Percentiles rank a stretch among this genome's conserved stretches.
These are phyloP conservation scores for Linnaemya vulpina DNA, from an alignment of 2,888 invertebrate species.

Conservation along the genomic window DNA sequence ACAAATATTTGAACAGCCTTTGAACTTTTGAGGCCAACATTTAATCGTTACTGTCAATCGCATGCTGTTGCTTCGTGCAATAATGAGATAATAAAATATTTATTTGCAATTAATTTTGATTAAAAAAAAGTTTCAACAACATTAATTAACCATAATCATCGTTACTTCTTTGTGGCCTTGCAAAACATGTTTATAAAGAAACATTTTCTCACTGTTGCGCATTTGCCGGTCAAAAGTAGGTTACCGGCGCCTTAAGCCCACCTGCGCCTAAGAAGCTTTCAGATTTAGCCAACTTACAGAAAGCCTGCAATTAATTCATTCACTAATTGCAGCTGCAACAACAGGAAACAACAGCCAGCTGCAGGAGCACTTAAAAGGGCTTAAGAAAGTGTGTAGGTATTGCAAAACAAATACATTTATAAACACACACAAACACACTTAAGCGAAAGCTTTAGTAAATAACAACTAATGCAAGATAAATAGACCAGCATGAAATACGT, in stretches of 20 bases:
- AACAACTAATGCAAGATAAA: background rate
- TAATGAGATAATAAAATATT: conserved; percentile 9
- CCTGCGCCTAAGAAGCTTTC: background rate
- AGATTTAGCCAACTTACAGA: background rate
- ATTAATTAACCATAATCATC: conserved; percentile 45
- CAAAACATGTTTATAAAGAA: background rate
- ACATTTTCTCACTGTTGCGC: background rate
- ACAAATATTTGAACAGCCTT: too few species aligned
- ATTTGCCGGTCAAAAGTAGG: background rate
- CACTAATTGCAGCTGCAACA: background rate
- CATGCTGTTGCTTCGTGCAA: background rate
- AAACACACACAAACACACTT: too few species aligned
- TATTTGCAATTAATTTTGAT: background rate
- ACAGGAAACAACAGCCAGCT: too few species aligned
- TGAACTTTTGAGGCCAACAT: too few species aligned
- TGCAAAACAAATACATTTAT: conserved; percentile 1
- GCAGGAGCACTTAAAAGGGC: background rate
- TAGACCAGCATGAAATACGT: background rate
- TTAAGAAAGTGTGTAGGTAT: background rate
- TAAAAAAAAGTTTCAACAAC: conserved; percentile 10
- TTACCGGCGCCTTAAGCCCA: background rate
- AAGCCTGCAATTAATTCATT: background rate
- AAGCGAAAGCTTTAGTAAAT: background rate
- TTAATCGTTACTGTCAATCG: too few species aligned
- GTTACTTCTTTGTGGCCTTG: conserved; percentile 26